Evolutionary conservation across 53 echinoderm and acorn worm genomes (phyloP).

Genomic region (Arbacia lixula): DNA sequence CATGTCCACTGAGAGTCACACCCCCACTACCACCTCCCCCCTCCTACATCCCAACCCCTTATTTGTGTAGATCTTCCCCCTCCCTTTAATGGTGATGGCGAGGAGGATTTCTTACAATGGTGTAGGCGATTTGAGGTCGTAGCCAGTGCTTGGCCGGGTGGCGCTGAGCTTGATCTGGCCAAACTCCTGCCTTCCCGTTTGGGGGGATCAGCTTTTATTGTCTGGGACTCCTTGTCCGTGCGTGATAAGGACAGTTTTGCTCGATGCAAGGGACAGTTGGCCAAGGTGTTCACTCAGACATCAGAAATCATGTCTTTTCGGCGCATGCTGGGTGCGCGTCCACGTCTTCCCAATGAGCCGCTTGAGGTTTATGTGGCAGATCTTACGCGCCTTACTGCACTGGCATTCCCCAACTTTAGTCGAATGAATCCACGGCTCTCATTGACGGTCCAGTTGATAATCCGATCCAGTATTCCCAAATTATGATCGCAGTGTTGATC

Average conservation of each 20-base stretch:
- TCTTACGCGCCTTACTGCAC: background rate
- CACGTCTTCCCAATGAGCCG: slow-evolving; percentile 32
- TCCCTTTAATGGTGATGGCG: background rate
- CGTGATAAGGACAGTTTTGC: slow-evolving; percentile 5
- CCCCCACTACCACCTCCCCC: too few relatives aligned
- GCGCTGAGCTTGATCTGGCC: background rate
- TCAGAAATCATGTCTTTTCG: background rate
- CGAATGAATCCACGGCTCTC: too few relatives aligned
- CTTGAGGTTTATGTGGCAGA: slow-evolving; percentile 43
- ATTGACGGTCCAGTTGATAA: too few relatives aligned
- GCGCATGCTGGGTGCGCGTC: slow-evolving; percentile 23
- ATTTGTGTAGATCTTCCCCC: background rate
- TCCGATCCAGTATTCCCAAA: too few relatives aligned
- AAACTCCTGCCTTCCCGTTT: slow-evolving; percentile 22
- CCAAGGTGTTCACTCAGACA: background rate
- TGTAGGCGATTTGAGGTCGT: slow-evolving; percentile 39
- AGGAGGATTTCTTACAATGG: slow-evolving; percentile 33
- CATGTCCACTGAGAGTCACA: too few relatives aligned
- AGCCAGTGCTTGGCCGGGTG: background rate
- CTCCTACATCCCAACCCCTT: background rate
- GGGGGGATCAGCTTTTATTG: slow-evolving; percentile 26
- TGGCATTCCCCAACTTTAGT: slow-evolving; percentile 61
- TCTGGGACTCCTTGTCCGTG: slow-evolving; percentile 42
- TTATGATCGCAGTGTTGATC: too few relatives aligned
- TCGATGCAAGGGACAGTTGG: background rate